Percentiles rank a stretch among this genome's conserved stretches.
These are phyloP conservation scores for Alauda arvensis DNA, from an alignment of 2,797 vertebrate species.

Conservation along the genomic window DNA sequence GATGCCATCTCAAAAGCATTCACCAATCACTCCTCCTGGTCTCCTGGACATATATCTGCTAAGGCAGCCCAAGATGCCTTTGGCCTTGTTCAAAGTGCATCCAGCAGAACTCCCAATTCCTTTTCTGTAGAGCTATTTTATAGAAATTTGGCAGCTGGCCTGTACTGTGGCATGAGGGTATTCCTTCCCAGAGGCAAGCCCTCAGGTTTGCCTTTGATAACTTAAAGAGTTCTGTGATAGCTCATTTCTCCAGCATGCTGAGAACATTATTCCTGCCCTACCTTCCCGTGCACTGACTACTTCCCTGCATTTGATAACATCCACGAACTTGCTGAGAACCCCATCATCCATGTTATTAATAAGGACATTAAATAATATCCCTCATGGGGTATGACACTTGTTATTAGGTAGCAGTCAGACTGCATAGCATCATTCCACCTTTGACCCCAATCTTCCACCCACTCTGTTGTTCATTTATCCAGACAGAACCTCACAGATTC, in stretches of 20 bases:
- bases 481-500: neutral
- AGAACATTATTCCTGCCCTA: neutral
- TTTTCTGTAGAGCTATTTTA: neutral
- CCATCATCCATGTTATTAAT: neutral
- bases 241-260: neutral
- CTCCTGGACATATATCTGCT: neutral
- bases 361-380: neutral
- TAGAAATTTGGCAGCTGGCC: neutral
- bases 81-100: neutral
- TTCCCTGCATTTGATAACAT: neutral
- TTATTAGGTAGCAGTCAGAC: neutral
- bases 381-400: neutral
- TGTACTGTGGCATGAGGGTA: neutral
- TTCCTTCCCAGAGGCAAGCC: neutral
- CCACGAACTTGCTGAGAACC: neutral
- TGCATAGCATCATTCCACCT: neutral
- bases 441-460: neutral
- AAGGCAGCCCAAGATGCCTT: neutral
- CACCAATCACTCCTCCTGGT: neutral
- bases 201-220: neutral
- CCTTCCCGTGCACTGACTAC: neutral
- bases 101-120: neutral
- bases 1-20: accelerated
- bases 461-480: neutral
- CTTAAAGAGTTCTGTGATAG: neutral